phyloP scores from a whole-genome alignment of 2,797 vertebrate species.

The Borostomias antarcticus region DNA sequence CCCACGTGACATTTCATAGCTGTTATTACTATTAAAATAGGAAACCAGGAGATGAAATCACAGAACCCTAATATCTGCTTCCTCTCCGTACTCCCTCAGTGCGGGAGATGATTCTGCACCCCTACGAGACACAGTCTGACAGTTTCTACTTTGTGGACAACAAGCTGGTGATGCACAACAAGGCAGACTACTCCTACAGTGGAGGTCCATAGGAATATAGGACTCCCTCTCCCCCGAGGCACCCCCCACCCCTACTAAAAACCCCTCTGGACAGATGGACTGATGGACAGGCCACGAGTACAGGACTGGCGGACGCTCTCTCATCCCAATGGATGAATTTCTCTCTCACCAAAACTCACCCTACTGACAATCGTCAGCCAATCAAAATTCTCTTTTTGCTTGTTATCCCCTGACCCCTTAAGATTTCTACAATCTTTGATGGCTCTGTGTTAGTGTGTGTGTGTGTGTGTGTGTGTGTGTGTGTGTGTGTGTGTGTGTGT shows the following conservation, averaged over 20 bases:
- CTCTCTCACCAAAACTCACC: conserved; percentile 37
- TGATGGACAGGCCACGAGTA: conserved; percentile 51
- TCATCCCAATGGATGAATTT: conserved; percentile 39
- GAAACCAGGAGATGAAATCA: too few species aligned
- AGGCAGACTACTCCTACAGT: conserved; percentile 98
- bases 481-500: conserved; percentile 32
- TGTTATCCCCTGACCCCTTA: conserved; percentile 40
- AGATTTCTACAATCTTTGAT: too few species aligned
- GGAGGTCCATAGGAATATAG: conserved; percentile 80
- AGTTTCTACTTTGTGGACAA: conserved; percentile 99
- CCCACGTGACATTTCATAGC: neutral
- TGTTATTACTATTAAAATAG: neutral
- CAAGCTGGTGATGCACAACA: conserved; percentile 99
- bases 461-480: conserved; percentile 44
- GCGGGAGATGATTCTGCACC: conserved; percentile 93
- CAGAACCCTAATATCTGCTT: neutral
- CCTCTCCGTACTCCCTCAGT: conserved; percentile 71
- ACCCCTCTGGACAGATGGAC: conserved; percentile 43
- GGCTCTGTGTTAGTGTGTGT: conserved; percentile 34
- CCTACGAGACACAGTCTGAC: conserved; percentile 97
- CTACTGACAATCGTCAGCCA: conserved; percentile 23
- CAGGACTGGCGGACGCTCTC: conserved; percentile 26
- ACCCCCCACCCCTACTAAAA: conserved; percentile 39
- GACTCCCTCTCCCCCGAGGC: neutral
- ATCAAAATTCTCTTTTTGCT: conserved; percentile 47